Conservation (phyloP, 2,797 vertebrate species). For the Notamacropus eugenii region DNA sequence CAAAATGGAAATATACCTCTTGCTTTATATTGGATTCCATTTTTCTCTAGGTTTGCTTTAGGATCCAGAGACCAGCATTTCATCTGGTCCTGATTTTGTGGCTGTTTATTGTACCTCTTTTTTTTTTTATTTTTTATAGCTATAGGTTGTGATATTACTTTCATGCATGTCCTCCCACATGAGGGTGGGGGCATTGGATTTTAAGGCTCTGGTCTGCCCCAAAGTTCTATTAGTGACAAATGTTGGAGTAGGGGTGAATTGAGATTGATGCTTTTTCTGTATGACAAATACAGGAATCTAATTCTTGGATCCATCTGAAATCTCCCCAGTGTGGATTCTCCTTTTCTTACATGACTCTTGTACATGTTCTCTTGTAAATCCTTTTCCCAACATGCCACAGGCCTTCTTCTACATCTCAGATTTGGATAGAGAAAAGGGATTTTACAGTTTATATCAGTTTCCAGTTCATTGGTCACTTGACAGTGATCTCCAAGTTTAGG, state of each 20-base stretch:
- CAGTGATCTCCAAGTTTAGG: background rate
- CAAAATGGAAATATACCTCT: background rate
- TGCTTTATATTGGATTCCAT: background rate
- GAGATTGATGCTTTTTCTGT: background rate
- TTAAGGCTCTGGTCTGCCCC: background rate
- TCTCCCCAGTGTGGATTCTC: background rate
- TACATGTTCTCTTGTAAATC: background rate
- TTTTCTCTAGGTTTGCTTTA: background rate
- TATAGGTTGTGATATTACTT: background rate
- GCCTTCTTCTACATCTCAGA: background rate
- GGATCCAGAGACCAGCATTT: background rate
- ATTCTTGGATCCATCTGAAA: background rate
- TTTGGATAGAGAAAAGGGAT: background rate
- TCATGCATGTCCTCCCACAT: background rate
- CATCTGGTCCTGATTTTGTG: background rate
- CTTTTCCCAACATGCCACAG: background rate
- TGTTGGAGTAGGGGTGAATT: background rate
- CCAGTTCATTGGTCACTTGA: background rate
- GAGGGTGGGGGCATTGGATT: background rate
- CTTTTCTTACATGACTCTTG: background rate
- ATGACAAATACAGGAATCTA: background rate
- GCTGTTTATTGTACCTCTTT: background rate
- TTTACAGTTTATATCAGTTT: background rate
- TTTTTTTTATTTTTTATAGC: too few relatives aligned
- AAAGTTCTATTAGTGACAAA: background rate